Conservation (phyloP, 2,797 vertebrate genomes). For the Leptatherina wallacei region DNA sequence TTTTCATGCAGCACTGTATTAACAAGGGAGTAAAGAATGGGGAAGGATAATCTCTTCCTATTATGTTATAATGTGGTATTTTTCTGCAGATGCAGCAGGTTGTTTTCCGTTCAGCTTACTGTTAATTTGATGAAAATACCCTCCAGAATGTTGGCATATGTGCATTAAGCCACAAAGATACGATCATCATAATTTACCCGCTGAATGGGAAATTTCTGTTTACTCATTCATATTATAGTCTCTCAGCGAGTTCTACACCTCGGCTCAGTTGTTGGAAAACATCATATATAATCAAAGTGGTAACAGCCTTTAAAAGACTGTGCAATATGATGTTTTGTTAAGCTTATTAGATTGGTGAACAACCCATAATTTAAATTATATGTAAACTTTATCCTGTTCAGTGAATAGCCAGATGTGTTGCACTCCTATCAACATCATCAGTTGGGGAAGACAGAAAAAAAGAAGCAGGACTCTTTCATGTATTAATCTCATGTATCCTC, state of each 20-base stretch:
- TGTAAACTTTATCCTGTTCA: slow-evolving; percentile 16
- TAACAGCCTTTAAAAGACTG: slow-evolving; percentile 35
- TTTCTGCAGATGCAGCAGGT: slow-evolving; percentile 60
- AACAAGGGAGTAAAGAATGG: slow-evolving; percentile 61
- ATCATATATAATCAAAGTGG: slow-evolving; percentile 57
- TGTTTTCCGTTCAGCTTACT: slow-evolving; percentile 63
- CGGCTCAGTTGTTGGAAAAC: slow-evolving; percentile 68
- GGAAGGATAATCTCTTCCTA: slow-evolving; percentile 55
- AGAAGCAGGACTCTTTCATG: slow-evolving; percentile 25
- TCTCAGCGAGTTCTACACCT: slow-evolving; percentile 54
- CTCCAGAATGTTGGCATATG: slow-evolving; percentile 51
- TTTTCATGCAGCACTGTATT: slow-evolving; percentile 1
- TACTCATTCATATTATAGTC: slow-evolving; percentile 61
- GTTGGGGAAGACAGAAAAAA: background rate
- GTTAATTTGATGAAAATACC: slow-evolving; percentile 74
- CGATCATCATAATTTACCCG: slow-evolving; percentile 71
- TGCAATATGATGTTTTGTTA: slow-evolving; percentile 12
- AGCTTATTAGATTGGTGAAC: slow-evolving; percentile 48
- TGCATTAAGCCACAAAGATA: slow-evolving; percentile 70
- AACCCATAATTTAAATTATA: slow-evolving; percentile 39
- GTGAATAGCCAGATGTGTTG: slow-evolving; percentile 19
- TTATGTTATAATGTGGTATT: slow-evolving; percentile 41
- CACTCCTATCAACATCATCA: slow-evolving; percentile 1
- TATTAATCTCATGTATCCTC: slow-evolving; percentile 50
- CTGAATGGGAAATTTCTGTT: slow-evolving; percentile 44